These are phyloP conservation scores for Otolemur crassicaudatus DNA, from an alignment of 2,797 vertebrate genomes.

Conservation along the genomic window DNA sequence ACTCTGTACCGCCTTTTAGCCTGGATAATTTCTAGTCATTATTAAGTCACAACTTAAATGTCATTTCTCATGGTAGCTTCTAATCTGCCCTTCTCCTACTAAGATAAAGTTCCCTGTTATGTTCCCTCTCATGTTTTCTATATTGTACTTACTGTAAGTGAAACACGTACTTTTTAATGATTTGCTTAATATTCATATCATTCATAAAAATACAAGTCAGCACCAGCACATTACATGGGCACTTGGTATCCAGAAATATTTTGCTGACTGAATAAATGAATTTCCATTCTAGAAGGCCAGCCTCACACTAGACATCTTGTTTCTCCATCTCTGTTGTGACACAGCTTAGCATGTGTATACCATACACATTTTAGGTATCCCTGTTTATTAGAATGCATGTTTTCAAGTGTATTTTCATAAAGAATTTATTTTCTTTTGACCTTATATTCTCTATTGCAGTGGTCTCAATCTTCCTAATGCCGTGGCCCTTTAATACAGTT, in stretches of 20 bases:
- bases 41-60: slow-evolving; percentile 10
- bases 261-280: not conserved
- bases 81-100: slow-evolving; percentile 13
- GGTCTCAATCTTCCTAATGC: too few species aligned
- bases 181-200: not conserved
- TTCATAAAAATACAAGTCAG: slow-evolving; percentile 37
- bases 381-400: not conserved
- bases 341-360: not conserved
- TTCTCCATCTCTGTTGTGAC: not conserved
- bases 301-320: not conserved
- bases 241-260: not conserved
- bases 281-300: slow-evolving; percentile 31
- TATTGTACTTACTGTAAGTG: not conserved
- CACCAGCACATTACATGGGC: not conserved
- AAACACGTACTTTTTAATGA: slow-evolving; percentile 16
- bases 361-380: not conserved
- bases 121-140: not conserved
- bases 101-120: not conserved
- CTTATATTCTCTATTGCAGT: not conserved
- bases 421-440: slow-evolving; percentile 18
- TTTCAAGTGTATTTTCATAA: slow-evolving; percentile 13
- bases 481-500: too few species aligned
- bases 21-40: not conserved
- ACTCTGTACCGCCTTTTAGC: not conserved
- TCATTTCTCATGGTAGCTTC: slow-evolving; percentile 18